phyloP scores from a whole-genome alignment of 2,113 vertebrate genomes.

The Setophaga coronata region DNA sequence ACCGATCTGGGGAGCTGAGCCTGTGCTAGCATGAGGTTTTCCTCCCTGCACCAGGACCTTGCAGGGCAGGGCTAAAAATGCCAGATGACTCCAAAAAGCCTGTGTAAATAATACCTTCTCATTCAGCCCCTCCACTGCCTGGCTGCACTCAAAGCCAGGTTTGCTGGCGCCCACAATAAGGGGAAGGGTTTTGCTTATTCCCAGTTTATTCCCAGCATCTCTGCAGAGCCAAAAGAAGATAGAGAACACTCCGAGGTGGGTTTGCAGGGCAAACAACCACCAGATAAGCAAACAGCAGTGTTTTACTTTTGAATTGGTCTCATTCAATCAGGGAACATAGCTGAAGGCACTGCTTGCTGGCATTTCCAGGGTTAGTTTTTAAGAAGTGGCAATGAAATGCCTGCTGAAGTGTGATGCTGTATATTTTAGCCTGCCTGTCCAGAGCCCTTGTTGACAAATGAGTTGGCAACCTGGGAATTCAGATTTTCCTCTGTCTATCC shows the following conservation, averaged over 20 bases:
- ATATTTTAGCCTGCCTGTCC: background rate
- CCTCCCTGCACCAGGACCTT: background rate
- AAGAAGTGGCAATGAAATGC: background rate
- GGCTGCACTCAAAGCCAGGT: background rate
- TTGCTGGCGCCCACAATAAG: background rate
- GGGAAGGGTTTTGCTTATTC: background rate
- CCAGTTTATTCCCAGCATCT: background rate
- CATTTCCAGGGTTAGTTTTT: background rate
- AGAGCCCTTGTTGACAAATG: slow-evolving; percentile 11
- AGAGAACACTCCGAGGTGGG: background rate
- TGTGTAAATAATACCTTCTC: background rate
- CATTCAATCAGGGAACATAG: background rate
- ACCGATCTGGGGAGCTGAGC: background rate
- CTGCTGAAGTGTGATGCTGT: background rate
- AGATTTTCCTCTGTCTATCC: background rate
- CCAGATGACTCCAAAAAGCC: background rate
- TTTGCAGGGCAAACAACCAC: background rate
- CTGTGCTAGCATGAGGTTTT: accelerated
- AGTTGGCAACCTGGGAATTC: background rate
- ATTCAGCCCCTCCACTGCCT: background rate
- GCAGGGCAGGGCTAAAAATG: background rate
- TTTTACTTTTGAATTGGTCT: background rate
- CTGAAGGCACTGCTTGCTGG: background rate
- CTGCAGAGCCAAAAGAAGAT: background rate
- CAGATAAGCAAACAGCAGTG: background rate